Base-by-base conservation (phyloP, 2,797 vertebrate species). In the Diplodus puntazzo region DNA sequence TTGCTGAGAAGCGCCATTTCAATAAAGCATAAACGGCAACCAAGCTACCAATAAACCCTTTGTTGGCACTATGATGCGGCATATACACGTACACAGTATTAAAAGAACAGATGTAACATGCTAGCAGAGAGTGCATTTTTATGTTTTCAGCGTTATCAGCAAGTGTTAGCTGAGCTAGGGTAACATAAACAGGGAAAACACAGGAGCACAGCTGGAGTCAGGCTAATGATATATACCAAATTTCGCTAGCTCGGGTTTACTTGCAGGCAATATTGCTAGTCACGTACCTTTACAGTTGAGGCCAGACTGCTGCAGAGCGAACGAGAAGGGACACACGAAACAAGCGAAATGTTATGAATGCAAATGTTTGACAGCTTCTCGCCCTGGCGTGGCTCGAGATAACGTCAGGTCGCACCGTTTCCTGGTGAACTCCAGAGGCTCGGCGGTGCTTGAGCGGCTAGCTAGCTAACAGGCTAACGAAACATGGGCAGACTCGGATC, bases 391-490 rank as follows among this genome's bases (percentile, higher is more conserved):
- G 27, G 53, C 61, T 77, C 45, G 0, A 69, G 27, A 43, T 43
- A 77, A 71, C 48, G 69, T 63, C 75, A 71, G 45, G 59, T 73
- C 48, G 42, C 58, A 43, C 43, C 14, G 75, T 84, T 92, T 93
- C 90, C 92, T 91, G 84, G 48, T 83, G n/a, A 69, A 75, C 57
- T 80, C 73, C 21, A 11, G 13, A 11, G 45, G 43, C 53, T 67
- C 23, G 45, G 13, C 46, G 45, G 13, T 49, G 85, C 80, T 84
- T 90, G 66, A 61, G 54, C 62, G 11, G 75, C 79, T 89, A 89
- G 55, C 81, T 18, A 39, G 75, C 83, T 89, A 87, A 79, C 79
- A 60, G 34, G 90, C 87, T 81, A 91, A 79, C 70, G 68, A 60
- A 67, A 48, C 66, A 61, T 21, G n/a, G 80, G 11, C 52, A 62